Evolutionary conservation across 2,113 vertebrate genomes (phyloP).

Genomic region (Pachycephala philippinensis): DNA sequence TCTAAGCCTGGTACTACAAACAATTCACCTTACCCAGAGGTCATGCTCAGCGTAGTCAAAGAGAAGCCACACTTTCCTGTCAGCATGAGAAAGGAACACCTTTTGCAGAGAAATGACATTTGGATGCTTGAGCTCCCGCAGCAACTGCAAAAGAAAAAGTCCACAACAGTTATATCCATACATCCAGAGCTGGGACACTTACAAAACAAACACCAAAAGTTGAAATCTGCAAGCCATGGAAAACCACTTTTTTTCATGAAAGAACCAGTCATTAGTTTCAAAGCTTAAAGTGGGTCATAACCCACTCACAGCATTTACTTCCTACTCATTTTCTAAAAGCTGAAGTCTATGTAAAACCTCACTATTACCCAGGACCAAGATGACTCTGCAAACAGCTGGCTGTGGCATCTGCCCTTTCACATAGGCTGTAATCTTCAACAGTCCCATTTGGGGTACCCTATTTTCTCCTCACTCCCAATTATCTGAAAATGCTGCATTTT

Average conservation of each 20-base stretch:
- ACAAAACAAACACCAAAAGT: neutral
- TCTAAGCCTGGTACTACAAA: neutral
- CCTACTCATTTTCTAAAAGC: neutral
- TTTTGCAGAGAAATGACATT: constrained; percentile 99
- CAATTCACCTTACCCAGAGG: constrained; percentile 88
- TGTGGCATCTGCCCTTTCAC: neutral
- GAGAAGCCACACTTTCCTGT: constrained; percentile 99
- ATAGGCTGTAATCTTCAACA: neutral
- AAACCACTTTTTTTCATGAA: neutral
- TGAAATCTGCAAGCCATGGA: neutral
- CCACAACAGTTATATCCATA: neutral
- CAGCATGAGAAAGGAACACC: constrained; percentile 97
- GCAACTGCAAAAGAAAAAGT: constrained; percentile 83
- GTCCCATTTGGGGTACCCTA: neutral
- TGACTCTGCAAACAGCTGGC: neutral
- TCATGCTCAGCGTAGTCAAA: constrained; percentile 99
- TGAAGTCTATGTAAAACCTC: neutral
- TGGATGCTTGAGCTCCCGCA: constrained; percentile 96
- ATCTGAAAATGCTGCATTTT: neutral
- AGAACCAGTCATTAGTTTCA: neutral
- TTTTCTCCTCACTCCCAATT: neutral
- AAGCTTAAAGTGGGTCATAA: neutral
- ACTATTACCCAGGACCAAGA: neutral
- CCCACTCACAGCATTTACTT: neutral
- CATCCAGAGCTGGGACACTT: neutral